phyloP scores from a whole-genome alignment of 1,140 invertebrate genomes.

The Tetramorium parvispinum region DNA sequence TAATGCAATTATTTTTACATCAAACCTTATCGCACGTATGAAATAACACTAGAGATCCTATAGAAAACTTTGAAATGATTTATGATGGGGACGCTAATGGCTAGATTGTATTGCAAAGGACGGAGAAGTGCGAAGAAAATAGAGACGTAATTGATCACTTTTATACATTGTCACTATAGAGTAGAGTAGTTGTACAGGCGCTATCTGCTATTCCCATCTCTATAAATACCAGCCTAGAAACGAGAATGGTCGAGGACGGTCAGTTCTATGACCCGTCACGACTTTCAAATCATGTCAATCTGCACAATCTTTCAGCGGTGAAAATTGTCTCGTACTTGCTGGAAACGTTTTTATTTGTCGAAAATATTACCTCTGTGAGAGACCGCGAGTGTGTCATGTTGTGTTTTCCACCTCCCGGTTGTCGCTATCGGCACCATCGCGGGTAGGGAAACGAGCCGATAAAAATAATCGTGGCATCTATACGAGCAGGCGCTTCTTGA shows the following conservation, averaged over 20 bases:
- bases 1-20: constrained; percentile 8
- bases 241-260: background rate
- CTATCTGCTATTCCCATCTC: background rate
- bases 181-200: background rate
- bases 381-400: background rate
- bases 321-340: background rate
- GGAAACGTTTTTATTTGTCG: background rate
- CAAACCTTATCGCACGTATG: background rate
- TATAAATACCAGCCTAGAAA: constrained; percentile 8
- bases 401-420: background rate
- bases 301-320: background rate
- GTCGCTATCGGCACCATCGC: constrained; percentile 18
- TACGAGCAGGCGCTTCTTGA: constrained; percentile 40
- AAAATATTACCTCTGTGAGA: background rate
- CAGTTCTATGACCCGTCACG: background rate
- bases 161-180: background rate
- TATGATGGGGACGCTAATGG: constrained; percentile 12
- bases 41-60: background rate
- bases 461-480: constrained; percentile 63
- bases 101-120: constrained; percentile 13
- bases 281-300: constrained; percentile 27
- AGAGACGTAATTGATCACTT: constrained; percentile 25
- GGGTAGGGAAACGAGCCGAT: constrained; percentile 15
- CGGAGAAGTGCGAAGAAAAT: background rate
- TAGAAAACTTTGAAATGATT: background rate